Base-by-base conservation (phyloP, 2,797 vertebrate species). In the Spinus olivaceus region DNA sequence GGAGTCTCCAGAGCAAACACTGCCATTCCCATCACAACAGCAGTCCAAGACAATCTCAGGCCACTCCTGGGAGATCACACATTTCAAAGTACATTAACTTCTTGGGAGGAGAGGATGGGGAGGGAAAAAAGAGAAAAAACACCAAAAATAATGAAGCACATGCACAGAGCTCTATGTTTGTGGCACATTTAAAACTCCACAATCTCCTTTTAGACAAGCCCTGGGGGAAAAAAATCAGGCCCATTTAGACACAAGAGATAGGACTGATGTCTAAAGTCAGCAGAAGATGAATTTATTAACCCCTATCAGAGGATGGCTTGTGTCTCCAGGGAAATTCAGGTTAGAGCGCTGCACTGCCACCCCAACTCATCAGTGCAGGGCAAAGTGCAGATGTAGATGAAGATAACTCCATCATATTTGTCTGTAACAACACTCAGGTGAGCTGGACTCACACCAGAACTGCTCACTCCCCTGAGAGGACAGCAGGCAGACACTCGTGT, bases 61-160 rank as follows among this genome's bases (percentile, higher is more conserved):
- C 7, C 33, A 65, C 64, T 80, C 73, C 66, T 42, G 12, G 30
- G 30, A 91, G 2, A 56, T 27, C 33, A 81, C 42, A 33, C 24
- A 27, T 82, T 59, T 73, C 35, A 56, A 71, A 37, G 13, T 37
- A n/a, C 8, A 42, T 59, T 46, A 66, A 54, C n/a, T 50, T 63
- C 15, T 17, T 30, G 6, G 11, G n/a, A 87, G 33, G 1, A 65
- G 19, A 10, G 14, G 17, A 5, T 42, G 25, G 8, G 7, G 8
- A 3, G 6, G 4, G 1, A 2, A 2, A 14, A 14, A 25, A 3
- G 2, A 21, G 2, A 6, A 25, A 15, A 16, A 12, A 41, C 3
- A 28, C 5, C 5, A 27, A 46, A 41, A 24, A 28, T 30, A 33
- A 4, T 3, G 3, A 53, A 54, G 23, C 39, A 63, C 9, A 21